Evolutionary conservation across 2,113 vertebrate genomes (phyloP).

Genomic region (Tenrec ecaudatus): DNA sequence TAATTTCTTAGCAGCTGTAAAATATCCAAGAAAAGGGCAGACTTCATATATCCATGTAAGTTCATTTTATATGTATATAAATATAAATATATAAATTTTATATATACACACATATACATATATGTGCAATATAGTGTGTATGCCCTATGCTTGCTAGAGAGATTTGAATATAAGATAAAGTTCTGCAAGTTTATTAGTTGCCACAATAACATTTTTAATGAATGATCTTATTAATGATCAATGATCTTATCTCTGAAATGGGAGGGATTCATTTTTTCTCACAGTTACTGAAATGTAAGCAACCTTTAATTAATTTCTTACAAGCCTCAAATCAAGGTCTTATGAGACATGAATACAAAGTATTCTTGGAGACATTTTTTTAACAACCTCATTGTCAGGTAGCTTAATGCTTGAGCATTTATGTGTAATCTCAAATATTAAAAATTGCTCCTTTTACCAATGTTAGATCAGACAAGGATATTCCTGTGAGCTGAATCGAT

Average conservation of each 20-base stretch:
- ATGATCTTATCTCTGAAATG: slow-evolving; percentile 46
- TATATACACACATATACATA: background rate
- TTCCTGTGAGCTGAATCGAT: background rate
- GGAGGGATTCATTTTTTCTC: background rate
- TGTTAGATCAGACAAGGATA: slow-evolving; percentile 41
- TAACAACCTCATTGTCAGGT: background rate
- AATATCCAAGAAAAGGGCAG: background rate
- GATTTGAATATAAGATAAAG: background rate
- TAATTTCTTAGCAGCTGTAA: background rate
- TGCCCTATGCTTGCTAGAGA: background rate
- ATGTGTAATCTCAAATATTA: slow-evolving; percentile 18
- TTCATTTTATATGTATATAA: background rate
- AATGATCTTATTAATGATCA: slow-evolving; percentile 20
- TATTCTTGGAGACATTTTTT: slow-evolving; percentile 4
- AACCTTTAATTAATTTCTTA: slow-evolving; percentile 34
- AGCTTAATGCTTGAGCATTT: background rate
- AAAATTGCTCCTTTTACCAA: slow-evolving; percentile 54
- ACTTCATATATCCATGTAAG: background rate
- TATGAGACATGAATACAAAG: background rate
- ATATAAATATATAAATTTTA: background rate
- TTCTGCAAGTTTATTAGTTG: background rate
- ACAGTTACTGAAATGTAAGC: background rate
- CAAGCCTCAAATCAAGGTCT: background rate
- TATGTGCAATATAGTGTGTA: background rate
- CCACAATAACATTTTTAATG: background rate